phyloP scores from a whole-genome alignment of 2,888 invertebrate species.

The Rhagonycha lutea region DNA sequence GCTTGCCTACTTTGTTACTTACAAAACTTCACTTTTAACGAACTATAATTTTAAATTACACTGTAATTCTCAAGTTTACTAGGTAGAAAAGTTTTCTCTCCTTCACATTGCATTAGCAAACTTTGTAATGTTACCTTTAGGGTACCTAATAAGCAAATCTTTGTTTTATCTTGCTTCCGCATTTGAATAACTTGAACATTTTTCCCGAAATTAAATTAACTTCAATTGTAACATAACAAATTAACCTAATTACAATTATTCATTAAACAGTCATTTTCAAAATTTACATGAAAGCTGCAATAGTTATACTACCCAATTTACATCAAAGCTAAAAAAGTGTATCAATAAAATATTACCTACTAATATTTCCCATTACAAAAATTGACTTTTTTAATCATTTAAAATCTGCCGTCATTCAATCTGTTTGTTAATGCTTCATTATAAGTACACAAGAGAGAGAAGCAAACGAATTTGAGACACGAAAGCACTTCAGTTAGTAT shows the following conservation, averaged over 20 bases:
- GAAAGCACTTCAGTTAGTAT: constrained; percentile 1
- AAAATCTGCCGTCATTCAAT: neutral
- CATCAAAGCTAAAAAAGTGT: neutral
- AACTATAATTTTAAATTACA: neutral
- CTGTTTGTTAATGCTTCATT: neutral
- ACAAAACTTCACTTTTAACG: neutral
- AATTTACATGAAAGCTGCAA: neutral
- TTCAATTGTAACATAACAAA: neutral
- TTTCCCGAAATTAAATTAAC: neutral
- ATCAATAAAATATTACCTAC: neutral
- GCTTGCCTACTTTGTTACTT: neutral
- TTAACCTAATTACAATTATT: neutral
- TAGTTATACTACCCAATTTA: neutral
- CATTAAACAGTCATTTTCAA: neutral
- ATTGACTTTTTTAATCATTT: neutral
- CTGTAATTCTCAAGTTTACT: neutral
- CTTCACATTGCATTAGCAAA: neutral
- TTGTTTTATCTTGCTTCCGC: neutral
- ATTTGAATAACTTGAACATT: neutral
- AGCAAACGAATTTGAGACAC: neutral
- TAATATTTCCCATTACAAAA: neutral
- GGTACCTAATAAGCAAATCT: neutral
- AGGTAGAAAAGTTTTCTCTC: constrained; percentile 1
- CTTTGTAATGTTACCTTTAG: neutral
- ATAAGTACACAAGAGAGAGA: neutral